Base-by-base conservation (phyloP, 2,888 invertebrate species). In the Formica aserva region DNA sequence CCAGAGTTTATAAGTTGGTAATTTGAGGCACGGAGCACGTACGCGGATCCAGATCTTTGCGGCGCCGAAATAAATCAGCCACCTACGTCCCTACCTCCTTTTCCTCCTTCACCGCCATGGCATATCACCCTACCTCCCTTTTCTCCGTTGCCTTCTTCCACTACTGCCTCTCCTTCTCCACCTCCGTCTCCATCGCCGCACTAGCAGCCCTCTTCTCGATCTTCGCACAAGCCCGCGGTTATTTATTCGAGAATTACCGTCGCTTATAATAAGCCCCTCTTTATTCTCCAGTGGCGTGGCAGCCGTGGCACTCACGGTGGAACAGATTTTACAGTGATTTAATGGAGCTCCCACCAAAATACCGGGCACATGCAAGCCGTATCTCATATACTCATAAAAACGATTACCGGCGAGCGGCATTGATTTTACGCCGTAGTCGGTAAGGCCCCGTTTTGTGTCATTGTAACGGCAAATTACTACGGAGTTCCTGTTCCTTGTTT, bases 191-290 rank as follows among this genome's bases (percentile, higher is more conserved):
- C 77, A 22, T 48, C 85, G 83, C 13, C 85, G 57, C 76, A 65
- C 80, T 55, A 65, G 67, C 85, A 90, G 86, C 90, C 90, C 92
- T 90, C 92, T 85, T 87, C 92, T 88, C 92, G 92, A 92, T 92
- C 91, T 92, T 91, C 90, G 88, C 90, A 87, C 91, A 89, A 90
- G 92, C 92, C 91, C 88, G 90, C 92, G 92, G 94, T 94, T 94
- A 94, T 94, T 94, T 94, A 94, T 94, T 94, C 93, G 93, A 92
- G 94, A 94, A 94, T 94, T 94, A 94, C 94, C 92, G 93, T 92
- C 94, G 93, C 94, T 94, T 94, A 94, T 94, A 93, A 94, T 94
- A 94, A 94, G 94, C 94, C 92, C 93, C 93, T 93, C 94, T 94
- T 94, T 94, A 94, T 94, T 94, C 94, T 91, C 92, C 87, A 82